Conservation (phyloP, 2,113 vertebrate species). For the Periophthalmus modestus region DNA sequence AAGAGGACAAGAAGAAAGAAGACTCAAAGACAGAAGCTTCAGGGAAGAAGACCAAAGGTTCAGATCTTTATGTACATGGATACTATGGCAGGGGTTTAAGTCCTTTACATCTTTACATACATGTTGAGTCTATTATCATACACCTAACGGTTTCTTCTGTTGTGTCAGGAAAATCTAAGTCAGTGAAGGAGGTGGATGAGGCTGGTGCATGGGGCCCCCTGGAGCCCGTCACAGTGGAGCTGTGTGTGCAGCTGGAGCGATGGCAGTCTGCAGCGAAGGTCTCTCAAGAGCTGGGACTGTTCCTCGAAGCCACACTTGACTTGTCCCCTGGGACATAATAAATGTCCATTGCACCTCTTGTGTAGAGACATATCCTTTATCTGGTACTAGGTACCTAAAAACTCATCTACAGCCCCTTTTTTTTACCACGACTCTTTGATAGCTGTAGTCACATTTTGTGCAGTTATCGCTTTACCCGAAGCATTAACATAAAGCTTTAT, state of each 20-base stretch:
- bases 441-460: no score
- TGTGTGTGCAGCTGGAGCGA: slow-evolving; percentile 78
- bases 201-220: background rate
- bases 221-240: slow-evolving; percentile 72
- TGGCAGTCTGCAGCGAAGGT: slow-evolving; percentile 52
- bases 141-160: background rate
- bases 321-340: no score
- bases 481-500: no score
- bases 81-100: no score
- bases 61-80: background rate
- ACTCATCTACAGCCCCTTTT: no score
- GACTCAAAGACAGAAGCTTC: slow-evolving; percentile 38
- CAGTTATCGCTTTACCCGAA: no score
- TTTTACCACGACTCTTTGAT: no score
- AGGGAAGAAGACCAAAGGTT: slow-evolving; percentile 66
- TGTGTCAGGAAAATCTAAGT: slow-evolving; percentile 65
- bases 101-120: background rate
- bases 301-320: background rate
- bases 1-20: slow-evolving; percentile 61
- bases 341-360: no score
- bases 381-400: no score
- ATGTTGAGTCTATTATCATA: background rate
- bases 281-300: background rate
- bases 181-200: slow-evolving; percentile 13
- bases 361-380: no score